phyloP scores from a whole-genome alignment of 2,797 vertebrate genomes.

The Fringilla coelebs region DNA sequence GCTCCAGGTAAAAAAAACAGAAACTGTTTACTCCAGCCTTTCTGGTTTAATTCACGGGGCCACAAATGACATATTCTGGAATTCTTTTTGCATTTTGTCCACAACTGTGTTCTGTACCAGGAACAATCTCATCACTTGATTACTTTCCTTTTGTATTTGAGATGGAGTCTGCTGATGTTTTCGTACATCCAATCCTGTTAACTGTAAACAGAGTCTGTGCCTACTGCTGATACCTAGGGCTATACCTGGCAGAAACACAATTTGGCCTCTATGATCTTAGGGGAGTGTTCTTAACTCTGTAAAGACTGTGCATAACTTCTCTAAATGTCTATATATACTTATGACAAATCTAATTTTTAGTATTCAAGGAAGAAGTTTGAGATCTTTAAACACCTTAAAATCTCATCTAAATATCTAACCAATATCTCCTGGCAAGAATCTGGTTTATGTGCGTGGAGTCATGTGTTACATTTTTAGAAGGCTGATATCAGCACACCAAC shows the following conservation, averaged over 20 bases:
- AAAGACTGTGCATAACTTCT: background rate
- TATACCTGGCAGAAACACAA: background rate
- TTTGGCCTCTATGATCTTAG: background rate
- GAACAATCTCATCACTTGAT: background rate
- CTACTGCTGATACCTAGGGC: background rate
- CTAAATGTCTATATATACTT: background rate
- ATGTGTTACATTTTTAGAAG: accelerated
- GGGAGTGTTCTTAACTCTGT: background rate
- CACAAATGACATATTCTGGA: background rate
- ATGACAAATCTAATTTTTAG: background rate
- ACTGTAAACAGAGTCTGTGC: background rate
- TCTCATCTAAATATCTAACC: background rate
- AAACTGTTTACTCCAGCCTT: background rate
- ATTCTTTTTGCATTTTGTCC: background rate
- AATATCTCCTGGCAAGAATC: background rate
- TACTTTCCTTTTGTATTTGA: background rate
- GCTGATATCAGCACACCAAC: background rate
- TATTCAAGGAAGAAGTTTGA: background rate
- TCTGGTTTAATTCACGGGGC: background rate
- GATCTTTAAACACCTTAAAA: background rate
- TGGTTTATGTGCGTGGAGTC: accelerated
- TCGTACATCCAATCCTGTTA: background rate
- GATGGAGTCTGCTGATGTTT: background rate
- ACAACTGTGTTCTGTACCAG: background rate
- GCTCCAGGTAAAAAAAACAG: background rate